A percentile compares a stretch with the other conserved stretches of the same genome.
These are phyloP conservation scores for Caenorhabditis sp. DNA, from an alignment of 2,888 invertebrate genomes.

Conservation along the genomic window DNA sequence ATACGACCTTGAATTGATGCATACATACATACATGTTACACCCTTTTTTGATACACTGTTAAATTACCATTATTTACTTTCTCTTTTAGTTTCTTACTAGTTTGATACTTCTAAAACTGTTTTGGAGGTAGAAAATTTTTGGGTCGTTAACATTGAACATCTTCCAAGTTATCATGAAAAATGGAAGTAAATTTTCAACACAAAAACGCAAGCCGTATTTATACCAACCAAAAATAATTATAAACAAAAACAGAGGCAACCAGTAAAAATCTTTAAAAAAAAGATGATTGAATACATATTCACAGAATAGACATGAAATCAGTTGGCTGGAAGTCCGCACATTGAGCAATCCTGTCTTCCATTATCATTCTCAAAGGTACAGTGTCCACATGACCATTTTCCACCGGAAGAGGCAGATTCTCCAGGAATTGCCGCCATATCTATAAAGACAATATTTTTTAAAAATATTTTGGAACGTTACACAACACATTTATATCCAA, in stretches of 20 bases:
- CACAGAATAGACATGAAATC: conserved; percentile 9
- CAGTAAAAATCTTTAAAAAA: conserved; percentile 26
- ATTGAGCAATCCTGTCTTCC: conserved; percentile 60
- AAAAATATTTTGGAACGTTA: not conserved
- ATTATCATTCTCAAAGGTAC: conserved; percentile 65
- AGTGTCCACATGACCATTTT: conserved; percentile 63
- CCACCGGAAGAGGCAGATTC: conserved; percentile 5
- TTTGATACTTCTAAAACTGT: not conserved
- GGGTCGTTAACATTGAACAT: too few relatives aligned
- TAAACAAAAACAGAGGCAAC: conserved; percentile 4
- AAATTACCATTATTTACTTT: conserved; percentile 1
- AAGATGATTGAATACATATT: conserved; percentile 7
- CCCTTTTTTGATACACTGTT: not conserved
- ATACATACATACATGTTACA: not conserved
- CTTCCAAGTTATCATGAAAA: too few relatives aligned
- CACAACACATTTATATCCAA: not conserved
- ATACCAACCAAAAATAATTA: not conserved
- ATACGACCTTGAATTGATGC: not conserved
- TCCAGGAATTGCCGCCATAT: conserved; percentile 14
- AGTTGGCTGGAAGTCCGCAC: conserved; percentile 62
- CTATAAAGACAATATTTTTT: too few relatives aligned
- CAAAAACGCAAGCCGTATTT: conserved; percentile 2
- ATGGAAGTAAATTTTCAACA: too few relatives aligned
- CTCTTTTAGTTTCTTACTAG: conserved; percentile 7
- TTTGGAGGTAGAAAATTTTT: not conserved